Evolutionary conservation across 2,113 vertebrate genomes (phyloP).

Genomic region (Chinchilla lanigera): DNA sequence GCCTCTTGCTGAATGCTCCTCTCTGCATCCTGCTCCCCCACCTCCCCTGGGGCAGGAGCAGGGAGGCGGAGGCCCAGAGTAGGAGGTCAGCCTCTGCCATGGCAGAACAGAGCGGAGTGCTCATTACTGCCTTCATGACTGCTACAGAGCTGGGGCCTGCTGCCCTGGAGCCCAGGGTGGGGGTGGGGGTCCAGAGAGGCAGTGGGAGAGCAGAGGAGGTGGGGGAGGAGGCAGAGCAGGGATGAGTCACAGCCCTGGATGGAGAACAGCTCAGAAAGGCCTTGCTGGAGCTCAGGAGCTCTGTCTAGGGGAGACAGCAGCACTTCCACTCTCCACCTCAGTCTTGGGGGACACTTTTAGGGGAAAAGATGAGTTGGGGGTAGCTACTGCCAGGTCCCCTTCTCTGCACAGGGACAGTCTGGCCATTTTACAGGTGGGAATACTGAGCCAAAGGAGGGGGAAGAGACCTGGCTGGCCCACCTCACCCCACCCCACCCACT

Average conservation of each 20-base stretch:
- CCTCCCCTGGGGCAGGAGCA: not conserved
- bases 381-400: constrained; percentile 10
- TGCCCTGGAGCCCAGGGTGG: not conserved
- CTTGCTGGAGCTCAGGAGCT: not conserved
- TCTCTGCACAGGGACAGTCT: not conserved
- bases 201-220: not conserved
- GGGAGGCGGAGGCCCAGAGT: not conserved
- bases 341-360: not conserved
- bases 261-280: not conserved
- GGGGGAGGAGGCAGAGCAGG: not conserved
- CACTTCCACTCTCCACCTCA: not conserved
- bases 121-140: not conserved
- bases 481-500: too few relatives aligned
- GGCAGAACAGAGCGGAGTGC: not conserved
- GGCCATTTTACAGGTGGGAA: not conserved
- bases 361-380: not conserved
- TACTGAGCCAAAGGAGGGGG: not conserved
- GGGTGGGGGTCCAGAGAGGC: not conserved
- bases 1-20: not conserved
- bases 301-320: not conserved
- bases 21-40: not conserved
- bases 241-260: constrained; percentile 54
- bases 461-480: not conserved
- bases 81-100: constrained; percentile 25
- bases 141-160: constrained; percentile 1